Evolutionary conservation across 2,888 invertebrate species (phyloP).

Genomic region (Xanthia togata): DNA sequence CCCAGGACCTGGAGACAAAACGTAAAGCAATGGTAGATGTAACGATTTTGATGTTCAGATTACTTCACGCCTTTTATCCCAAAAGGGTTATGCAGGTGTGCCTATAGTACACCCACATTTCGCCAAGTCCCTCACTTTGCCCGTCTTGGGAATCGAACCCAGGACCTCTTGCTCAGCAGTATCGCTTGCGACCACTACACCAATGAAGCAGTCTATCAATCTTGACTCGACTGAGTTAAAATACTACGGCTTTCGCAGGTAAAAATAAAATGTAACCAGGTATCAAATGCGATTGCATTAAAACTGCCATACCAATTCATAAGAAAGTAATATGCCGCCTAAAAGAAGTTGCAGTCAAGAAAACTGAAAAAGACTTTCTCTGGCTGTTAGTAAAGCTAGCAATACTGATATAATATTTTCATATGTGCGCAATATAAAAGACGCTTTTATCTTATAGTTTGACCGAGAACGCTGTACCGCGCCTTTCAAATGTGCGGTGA

Average conservation of each 20-base stretch:
- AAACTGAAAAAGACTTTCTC: background rate
- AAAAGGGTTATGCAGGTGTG: background rate
- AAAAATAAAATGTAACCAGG: background rate
- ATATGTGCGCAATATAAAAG: background rate
- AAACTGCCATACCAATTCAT: background rate
- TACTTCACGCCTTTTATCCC: background rate
- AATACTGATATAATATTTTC: background rate
- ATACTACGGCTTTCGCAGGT: background rate
- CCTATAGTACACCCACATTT: background rate
- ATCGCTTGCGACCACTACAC: background rate
- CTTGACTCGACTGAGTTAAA: background rate
- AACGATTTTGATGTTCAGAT: background rate
- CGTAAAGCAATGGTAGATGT: background rate
- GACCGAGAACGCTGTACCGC: too few relatives aligned
- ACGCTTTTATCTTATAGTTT: background rate
- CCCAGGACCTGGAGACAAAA: background rate
- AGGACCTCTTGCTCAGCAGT: background rate
- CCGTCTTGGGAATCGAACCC: constrained; percentile 3
- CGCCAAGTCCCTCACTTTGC: background rate
- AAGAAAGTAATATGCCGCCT: background rate
- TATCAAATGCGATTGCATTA: background rate
- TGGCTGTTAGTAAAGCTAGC: constrained; percentile 7
- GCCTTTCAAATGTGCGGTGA: too few relatives aligned
- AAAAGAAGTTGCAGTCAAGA: background rate
- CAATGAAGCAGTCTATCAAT: background rate